These are phyloP conservation scores for Holothuria scabra DNA, from an alignment of 53 echinoderm and acorn worm species.

Conservation along the genomic window DNA sequence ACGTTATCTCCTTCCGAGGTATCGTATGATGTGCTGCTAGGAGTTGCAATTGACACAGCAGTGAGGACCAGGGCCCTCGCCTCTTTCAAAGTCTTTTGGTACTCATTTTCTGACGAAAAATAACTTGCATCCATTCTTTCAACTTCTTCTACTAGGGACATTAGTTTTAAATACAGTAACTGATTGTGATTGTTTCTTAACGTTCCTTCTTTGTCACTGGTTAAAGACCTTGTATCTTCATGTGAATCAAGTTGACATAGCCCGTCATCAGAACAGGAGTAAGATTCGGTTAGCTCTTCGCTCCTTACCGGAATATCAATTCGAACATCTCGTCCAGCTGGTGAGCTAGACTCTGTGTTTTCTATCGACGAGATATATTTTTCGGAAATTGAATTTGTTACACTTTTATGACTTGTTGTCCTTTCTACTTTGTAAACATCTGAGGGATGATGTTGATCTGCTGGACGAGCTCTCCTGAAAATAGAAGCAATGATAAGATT, in stretches of 20 bases:
- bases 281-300: too few species aligned
- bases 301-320: too few species aligned
- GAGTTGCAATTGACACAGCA: slow-evolving; percentile 66
- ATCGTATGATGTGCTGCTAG: slow-evolving; percentile 55
- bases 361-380: too few species aligned
- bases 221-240: too few species aligned
- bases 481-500: slow-evolving; percentile 85
- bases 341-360: too few species aligned
- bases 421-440: neutral
- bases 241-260: too few species aligned
- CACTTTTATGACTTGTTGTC: neutral
- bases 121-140: slow-evolving; percentile 46
- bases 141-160: slow-evolving; percentile 62
- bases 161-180: slow-evolving; percentile 62
- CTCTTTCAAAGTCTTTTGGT: slow-evolving; percentile 64
- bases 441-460: neutral
- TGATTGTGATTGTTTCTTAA: slow-evolving; percentile 39
- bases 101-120: slow-evolving; percentile 63
- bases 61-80: slow-evolving; percentile 71
- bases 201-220: too few species aligned
- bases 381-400: too few species aligned
- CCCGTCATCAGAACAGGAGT: too few species aligned
- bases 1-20: neutral
- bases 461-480: slow-evolving; percentile 70
- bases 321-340: too few species aligned